A percentile compares a stretch with the other conserved stretches of the same genome.
Evolutionary conservation across 1,140 invertebrate genomes (phyloP).

Genomic region (Carposina sasakii): DNA sequence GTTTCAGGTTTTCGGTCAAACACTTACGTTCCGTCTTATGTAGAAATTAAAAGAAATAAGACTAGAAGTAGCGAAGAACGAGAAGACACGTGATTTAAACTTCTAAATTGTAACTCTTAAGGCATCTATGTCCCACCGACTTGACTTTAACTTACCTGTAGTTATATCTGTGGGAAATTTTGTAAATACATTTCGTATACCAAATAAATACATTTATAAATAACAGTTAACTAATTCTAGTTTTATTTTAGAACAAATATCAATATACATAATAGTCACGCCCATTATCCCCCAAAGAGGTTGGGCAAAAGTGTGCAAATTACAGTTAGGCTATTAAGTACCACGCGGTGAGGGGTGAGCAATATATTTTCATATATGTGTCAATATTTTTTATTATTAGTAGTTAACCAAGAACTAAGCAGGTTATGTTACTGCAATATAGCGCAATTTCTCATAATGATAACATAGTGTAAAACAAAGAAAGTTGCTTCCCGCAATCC

Average conservation of each 20-base stretch:
- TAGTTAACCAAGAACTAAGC: no score
- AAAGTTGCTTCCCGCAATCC: no score
- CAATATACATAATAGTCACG: neutral
- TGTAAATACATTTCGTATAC: constrained; percentile 19
- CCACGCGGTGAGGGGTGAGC: no score
- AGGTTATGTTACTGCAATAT: no score
- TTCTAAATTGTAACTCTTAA: neutral
- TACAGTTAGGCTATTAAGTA: no score
- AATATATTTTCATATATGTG: no score
- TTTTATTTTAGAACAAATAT: neutral
- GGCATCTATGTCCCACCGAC: constrained; percentile 30
- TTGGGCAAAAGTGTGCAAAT: no score
- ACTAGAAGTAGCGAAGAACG: constrained; percentile 7
- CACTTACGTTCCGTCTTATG: constrained; percentile 44
- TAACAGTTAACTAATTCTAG: neutral
- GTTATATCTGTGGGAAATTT: constrained; percentile 13
- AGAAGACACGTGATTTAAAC: neutral
- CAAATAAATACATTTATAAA: neutral
- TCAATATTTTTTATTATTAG: no score
- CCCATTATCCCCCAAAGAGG: no score
- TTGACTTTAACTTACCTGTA: constrained; percentile 16
- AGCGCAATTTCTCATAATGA: no score
- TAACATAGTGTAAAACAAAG: no score
- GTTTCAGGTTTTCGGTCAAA: constrained; percentile 32
- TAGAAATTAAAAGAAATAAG: constrained; percentile 51